These are phyloP conservation scores for Macropis europaea DNA, from an alignment of 2,888 invertebrate species.

Conservation along the genomic window DNA sequence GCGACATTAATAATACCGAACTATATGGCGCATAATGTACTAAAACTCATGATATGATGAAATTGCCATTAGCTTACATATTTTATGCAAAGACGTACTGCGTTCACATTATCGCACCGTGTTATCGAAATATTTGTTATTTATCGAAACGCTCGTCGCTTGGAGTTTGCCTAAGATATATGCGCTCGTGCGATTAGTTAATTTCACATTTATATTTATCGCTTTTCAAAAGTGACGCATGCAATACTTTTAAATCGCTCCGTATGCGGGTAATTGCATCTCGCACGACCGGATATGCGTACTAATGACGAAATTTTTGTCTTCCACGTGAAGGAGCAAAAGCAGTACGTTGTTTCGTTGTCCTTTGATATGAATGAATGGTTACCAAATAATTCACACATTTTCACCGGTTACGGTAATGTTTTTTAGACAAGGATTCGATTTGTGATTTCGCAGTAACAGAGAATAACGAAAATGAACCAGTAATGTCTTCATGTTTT, in stretches of 20 bases:
- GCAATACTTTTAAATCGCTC: background rate
- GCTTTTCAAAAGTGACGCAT: background rate
- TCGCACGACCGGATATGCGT: background rate
- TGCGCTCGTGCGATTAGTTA: background rate
- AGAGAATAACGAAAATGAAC: conserved; percentile 22
- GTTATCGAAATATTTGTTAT: too few species aligned
- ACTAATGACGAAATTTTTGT: conserved; percentile 27
- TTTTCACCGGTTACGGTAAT: background rate
- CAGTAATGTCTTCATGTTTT: too few species aligned
- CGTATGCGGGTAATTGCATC: conserved; percentile 28
- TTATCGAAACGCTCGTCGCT: too few species aligned
- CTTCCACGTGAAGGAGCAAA: background rate
- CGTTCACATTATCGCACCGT: too few species aligned
- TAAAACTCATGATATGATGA: too few species aligned
- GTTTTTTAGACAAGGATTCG: background rate
- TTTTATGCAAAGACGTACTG: too few species aligned
- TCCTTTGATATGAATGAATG: background rate
- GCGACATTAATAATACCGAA: too few species aligned
- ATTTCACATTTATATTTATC: background rate
- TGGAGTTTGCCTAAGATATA: too few species aligned
- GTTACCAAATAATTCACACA: background rate
- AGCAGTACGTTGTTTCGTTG: background rate
- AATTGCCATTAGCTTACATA: too few species aligned
- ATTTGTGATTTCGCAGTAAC: background rate
- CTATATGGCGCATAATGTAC: too few species aligned